Base-by-base conservation (phyloP, 2,888 invertebrate species). In the Andrena marginata region DNA sequence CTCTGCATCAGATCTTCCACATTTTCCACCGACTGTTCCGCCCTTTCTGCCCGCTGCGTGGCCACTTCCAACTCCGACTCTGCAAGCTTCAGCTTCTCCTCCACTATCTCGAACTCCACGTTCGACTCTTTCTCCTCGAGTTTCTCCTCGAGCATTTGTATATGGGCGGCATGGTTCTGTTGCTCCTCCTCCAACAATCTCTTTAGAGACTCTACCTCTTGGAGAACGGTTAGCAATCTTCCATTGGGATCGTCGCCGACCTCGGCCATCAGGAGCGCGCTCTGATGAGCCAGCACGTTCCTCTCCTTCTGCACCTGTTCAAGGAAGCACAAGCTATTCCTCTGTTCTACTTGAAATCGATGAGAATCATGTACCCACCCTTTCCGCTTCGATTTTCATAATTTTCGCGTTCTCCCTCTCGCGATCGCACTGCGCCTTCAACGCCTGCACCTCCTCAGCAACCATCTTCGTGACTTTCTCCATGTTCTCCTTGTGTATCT, bases 31-130 rank as follows among this genome's bases (percentile, higher is more conserved):
- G 94, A 93, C 79, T 92, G 93, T 91, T 96, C 96, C 67, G 95
- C 95, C 68, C 94, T 94, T 89, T 96, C 96, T 0, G 96, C 96
- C 77, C 96, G 93, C 82, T 96, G 95, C 10, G 95, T 82, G 0
- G 96, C 96, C 85, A 95, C 95, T 85, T 95, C 95, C 0, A 97
- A 95, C 88, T 97, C 97, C n/a, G 96, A 95, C 90, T 97, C 97
- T 0, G 96, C 96, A 0, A 97, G 92, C 90, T 95, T 96, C 49
- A 97, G 94, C 89, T 96, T 96, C 92, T 97, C 97, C 87, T 97
- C 97, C 90, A 97, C 95, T 0, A 97, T 93, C 31, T 97, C 96
- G 16, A 96, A 95, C 90, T 97, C 96, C 0, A 96, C 95, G 88
- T 96, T 96, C 83, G 95, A 95, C 85, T 96, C 96, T 84, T 95